Conservation (phyloP, 2,888 invertebrate genomes). For the Drosophila atripex region DNA sequence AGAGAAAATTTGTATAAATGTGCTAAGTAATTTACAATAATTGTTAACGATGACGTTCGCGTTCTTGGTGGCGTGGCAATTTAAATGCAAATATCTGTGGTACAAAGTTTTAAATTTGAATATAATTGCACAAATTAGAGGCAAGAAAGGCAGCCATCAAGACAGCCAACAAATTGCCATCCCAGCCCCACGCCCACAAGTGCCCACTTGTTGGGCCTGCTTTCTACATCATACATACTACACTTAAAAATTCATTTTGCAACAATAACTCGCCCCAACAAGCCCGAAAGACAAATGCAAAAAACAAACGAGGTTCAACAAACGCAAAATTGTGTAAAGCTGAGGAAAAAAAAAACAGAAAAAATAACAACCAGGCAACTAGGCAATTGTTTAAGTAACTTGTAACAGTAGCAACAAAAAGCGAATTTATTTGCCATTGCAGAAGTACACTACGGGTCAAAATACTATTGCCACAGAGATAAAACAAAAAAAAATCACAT, state of each 20-base stretch:
- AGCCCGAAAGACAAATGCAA: conserved; percentile 25
- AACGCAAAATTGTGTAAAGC: conserved; percentile 75
- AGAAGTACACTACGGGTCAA: conserved; percentile 29
- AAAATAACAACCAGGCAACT: conserved; percentile 36
- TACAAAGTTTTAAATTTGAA: conserved; percentile 76
- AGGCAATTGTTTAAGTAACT: conserved; percentile 69
- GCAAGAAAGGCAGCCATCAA: conserved; percentile 43
- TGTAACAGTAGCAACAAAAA: conserved; percentile 71
- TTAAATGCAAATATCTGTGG: conserved; percentile 75
- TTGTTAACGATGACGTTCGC: conserved; percentile 60
- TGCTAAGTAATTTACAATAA: conserved; percentile 74
- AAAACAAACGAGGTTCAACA: conserved; percentile 66
- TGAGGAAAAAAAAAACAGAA: conserved; percentile 38
- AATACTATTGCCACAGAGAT: not conserved
- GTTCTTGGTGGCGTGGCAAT: conserved; percentile 50
- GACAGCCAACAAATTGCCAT: conserved; percentile 49
- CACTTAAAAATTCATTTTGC: conserved; percentile 65
- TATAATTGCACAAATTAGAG: conserved; percentile 76
- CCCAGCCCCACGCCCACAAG: conserved; percentile 62
- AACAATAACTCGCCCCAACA: conserved; percentile 26
- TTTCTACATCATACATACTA: conserved; percentile 64
- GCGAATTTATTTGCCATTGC: conserved; percentile 73
- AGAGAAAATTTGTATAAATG: conserved; percentile 29
- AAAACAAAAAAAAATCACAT: not conserved
- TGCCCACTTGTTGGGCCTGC: conserved; percentile 52